Conservation (phyloP, 2,797 vertebrate species). For the Todus mexicanus region DNA sequence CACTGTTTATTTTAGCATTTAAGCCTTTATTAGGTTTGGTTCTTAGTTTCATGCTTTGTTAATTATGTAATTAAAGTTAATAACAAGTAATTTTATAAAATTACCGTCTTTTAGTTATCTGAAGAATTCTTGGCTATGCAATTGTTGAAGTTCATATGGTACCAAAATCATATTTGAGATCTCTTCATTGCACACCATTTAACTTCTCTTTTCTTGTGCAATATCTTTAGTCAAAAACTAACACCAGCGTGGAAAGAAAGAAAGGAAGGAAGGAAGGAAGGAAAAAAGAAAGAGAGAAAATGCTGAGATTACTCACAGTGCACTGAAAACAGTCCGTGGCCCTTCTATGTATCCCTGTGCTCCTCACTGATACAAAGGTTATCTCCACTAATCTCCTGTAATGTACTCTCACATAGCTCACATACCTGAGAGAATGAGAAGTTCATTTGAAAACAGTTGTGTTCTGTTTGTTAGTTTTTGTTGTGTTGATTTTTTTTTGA, state of each 20-base stretch:
- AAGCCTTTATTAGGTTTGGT: background rate
- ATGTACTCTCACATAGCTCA: conserved; percentile 20
- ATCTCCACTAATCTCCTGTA: conserved; percentile 26
- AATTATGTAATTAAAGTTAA: background rate
- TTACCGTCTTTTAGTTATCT: background rate
- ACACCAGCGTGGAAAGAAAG: background rate
- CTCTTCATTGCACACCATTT: background rate
- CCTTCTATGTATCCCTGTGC: background rate
- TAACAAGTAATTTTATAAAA: background rate
- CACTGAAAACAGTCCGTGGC: background rate
- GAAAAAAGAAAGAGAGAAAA: background rate
- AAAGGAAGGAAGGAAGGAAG: background rate
- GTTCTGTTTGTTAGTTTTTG: no score
- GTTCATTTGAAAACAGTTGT: background rate
- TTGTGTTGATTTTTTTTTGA: background rate
- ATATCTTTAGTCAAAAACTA: background rate
- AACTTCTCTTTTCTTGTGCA: background rate
- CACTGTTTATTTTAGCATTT: background rate
- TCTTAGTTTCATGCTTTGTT: background rate
- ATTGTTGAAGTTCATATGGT: background rate
- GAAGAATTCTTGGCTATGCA: background rate
- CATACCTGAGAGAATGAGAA: conserved; percentile 54
- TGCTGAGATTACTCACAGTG: background rate
- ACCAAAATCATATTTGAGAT: background rate
- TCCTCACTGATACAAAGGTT: conserved; percentile 28